These are phyloP conservation scores for Tiaroga cobitis DNA, from an alignment of 2,797 vertebrate species.

Conservation along the genomic window DNA sequence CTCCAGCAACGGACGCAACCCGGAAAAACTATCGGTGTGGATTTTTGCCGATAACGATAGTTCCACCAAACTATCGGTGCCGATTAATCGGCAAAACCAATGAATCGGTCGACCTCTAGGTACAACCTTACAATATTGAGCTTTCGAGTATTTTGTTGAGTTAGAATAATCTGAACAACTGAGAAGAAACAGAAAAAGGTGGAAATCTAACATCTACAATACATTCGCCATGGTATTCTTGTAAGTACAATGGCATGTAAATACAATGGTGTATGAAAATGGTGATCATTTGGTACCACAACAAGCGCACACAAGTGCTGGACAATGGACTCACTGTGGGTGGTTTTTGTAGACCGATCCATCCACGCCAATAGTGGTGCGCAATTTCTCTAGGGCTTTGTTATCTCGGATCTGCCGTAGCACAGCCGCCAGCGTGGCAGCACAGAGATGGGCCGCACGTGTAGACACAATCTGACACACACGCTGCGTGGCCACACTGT, in stretches of 20 bases:
- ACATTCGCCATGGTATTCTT: background rate
- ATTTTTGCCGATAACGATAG: no score
- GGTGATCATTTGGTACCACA: background rate
- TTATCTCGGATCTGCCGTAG: conserved; percentile 92
- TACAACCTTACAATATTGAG: background rate
- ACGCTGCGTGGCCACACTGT: conserved; percentile 85
- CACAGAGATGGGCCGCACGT: conserved; percentile 89
- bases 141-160: background rate
- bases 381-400: conserved; percentile 85
- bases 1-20: no score
- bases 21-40: no score
- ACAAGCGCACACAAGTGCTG: no score
- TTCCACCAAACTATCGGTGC: no score
- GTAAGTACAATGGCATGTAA: no score
- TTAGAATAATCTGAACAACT: background rate
- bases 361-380: conserved; percentile 89
- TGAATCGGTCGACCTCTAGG: no score
- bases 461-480: conserved; percentile 93
- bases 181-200: background rate
- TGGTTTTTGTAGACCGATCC: conserved; percentile 96
- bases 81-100: no score
- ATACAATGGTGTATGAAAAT: background rate
- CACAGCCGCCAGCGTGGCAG: conserved; percentile 84
- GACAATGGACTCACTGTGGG: conserved; percentile 83
- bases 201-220: background rate